Conservation (phyloP, 2,797 vertebrate genomes). For the Anas capensis region DNA sequence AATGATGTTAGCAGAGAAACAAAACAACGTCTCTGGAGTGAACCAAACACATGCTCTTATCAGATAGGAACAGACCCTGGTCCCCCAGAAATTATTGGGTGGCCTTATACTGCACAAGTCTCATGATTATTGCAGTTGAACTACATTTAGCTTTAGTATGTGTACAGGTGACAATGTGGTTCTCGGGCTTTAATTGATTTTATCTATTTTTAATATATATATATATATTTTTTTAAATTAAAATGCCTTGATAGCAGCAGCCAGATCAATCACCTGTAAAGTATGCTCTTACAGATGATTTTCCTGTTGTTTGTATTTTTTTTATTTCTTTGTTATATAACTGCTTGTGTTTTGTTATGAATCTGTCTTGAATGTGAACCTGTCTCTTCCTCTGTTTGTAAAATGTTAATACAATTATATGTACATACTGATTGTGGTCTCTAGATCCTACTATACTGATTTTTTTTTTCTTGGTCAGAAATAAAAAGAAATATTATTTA, state of each 20-base stretch:
- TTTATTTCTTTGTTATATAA: neutral
- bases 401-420: neutral
- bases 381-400: neutral
- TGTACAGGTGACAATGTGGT: neutral
- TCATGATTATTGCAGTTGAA: neutral
- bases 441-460: neutral
- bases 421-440: neutral
- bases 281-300: neutral
- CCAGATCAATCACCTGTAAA: neutral
- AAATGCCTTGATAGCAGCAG: neutral
- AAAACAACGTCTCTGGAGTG: neutral
- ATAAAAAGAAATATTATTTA: neutral
- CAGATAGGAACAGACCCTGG: neutral
- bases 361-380: neutral
- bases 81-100: neutral
- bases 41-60: neutral
- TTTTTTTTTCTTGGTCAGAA: neutral
- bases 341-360: neutral
- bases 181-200: neutral
- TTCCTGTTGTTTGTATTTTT: neutral
- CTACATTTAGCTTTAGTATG: neutral
- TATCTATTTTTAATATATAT: neutral
- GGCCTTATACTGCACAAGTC: neutral
- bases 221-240: neutral
- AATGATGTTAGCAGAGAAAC: neutral